Conservation (phyloP, 2,888 invertebrate species). For the Cylloceria caligata region DNA sequence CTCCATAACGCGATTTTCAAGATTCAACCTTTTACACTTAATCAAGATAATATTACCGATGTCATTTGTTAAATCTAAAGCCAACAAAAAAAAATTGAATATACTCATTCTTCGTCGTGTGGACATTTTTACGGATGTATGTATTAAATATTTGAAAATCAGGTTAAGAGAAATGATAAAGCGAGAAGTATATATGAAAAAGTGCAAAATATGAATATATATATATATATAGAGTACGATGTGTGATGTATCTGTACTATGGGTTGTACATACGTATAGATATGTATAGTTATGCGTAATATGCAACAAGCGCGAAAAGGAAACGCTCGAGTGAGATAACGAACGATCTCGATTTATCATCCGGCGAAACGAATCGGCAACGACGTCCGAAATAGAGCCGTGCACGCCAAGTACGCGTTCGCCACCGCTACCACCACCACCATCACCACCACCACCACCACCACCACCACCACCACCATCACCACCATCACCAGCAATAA, state of each 20-base stretch:
- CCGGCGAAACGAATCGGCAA: slow-evolving; percentile 71
- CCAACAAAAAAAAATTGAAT: too few relatives aligned
- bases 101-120: too few relatives aligned
- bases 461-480: too few relatives aligned
- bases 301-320: slow-evolving; percentile 58
- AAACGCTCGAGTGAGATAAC: slow-evolving; percentile 70
- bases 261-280: slow-evolving; percentile 9
- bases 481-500: slow-evolving; percentile 53
- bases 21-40: too few relatives aligned
- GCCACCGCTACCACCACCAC: slow-evolving; percentile 51
- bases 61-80: too few relatives aligned
- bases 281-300: slow-evolving; percentile 40
- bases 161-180: not conserved
- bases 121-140: not conserved
- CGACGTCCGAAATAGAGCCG: slow-evolving; percentile 75
- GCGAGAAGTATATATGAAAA: not conserved
- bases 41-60: too few relatives aligned
- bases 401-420: slow-evolving; percentile 59
- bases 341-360: slow-evolving; percentile 76
- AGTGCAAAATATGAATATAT: not conserved
- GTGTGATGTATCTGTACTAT: slow-evolving; percentile 25
- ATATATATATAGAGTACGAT: not conserved
- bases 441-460: slow-evolving; percentile 60
- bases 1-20: too few relatives aligned
- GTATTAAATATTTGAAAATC: not conserved